Evolutionary conservation across 2,888 invertebrate species (phyloP).

Genomic region (Peribatodes rhomboidaria): DNA sequence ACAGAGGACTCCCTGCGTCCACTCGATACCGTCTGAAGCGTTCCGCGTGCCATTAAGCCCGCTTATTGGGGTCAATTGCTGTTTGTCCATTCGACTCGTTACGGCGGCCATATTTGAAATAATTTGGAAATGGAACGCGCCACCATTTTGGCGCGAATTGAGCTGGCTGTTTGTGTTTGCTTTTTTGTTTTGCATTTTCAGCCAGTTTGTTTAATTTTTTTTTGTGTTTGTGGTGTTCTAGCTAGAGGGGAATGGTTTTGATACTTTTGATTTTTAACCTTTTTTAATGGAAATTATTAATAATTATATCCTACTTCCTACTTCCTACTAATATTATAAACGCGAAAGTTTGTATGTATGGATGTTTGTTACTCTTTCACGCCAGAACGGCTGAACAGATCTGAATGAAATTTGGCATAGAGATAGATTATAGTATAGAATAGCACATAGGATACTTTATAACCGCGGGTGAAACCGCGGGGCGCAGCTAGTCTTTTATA

Average conservation of each 20-base stretch:
- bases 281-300: background rate
- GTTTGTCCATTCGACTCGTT: slow-evolving; percentile 55
- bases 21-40: slow-evolving; percentile 27
- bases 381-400: too few species aligned
- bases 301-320: too few species aligned
- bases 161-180: slow-evolving; percentile 10
- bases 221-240: too few species aligned
- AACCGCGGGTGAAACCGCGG: too few species aligned
- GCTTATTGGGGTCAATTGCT: slow-evolving; percentile 64
- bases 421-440: too few species aligned
- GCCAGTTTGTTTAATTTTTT: background rate
- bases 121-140: slow-evolving; percentile 68
- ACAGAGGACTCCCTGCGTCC: slow-evolving; percentile 15
- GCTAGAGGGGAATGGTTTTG: background rate
- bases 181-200: background rate
- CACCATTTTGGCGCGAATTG: slow-evolving; percentile 44
- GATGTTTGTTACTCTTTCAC: too few species aligned
- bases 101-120: slow-evolving; percentile 72
- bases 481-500: too few species aligned
- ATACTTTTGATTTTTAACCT: background rate
- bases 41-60: slow-evolving; percentile 48
- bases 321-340: too few species aligned
- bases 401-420: too few species aligned
- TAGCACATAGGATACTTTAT: too few species aligned
- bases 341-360: too few species aligned